Percentiles rank a stretch among this genome's conserved stretches.
These are phyloP conservation scores for Siphonodentalium dalli DNA, from an alignment of 2,888 invertebrate species.

Conservation along the genomic window DNA sequence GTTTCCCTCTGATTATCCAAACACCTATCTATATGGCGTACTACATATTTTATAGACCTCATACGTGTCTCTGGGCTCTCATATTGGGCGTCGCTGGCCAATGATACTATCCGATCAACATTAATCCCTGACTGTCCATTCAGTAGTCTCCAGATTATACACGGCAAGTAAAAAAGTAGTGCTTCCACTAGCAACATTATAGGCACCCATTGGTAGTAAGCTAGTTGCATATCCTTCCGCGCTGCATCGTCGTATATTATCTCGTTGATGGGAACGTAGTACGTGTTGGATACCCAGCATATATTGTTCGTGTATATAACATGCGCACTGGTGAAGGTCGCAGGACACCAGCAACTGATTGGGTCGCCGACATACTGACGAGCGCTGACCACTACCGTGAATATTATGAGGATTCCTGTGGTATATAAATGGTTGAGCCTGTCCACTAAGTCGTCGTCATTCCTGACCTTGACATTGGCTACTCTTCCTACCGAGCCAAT, in stretches of 20 bases:
- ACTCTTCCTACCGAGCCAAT: constrained; percentile 59
- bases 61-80: constrained; percentile 66
- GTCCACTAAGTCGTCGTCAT: constrained; percentile 64
- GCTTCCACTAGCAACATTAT: constrained; percentile 66
- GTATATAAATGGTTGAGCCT: constrained; percentile 63
- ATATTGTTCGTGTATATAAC: constrained; percentile 69
- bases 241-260: constrained; percentile 33
- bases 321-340: constrained; percentile 68
- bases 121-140: constrained; percentile 68
- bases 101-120: constrained; percentile 62
- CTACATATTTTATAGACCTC: constrained; percentile 66
- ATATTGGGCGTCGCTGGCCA: constrained; percentile 64
- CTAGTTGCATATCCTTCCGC: constrained; percentile 47
- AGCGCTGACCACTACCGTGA: constrained; percentile 63
- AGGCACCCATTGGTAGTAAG: constrained; percentile 66
- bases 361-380: constrained; percentile 64
- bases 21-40: constrained; percentile 67
- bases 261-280: constrained; percentile 62
- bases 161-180: constrained; percentile 67
- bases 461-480: constrained; percentile 62
- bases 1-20: constrained; percentile 61
- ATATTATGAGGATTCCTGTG: constrained; percentile 61
- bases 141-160: constrained; percentile 67
- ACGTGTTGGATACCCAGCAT: constrained; percentile 69
- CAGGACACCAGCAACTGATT: constrained; percentile 66